Evolutionary conservation across 2,888 invertebrate species (phyloP).

Genomic region (Microplitis manilae): DNA sequence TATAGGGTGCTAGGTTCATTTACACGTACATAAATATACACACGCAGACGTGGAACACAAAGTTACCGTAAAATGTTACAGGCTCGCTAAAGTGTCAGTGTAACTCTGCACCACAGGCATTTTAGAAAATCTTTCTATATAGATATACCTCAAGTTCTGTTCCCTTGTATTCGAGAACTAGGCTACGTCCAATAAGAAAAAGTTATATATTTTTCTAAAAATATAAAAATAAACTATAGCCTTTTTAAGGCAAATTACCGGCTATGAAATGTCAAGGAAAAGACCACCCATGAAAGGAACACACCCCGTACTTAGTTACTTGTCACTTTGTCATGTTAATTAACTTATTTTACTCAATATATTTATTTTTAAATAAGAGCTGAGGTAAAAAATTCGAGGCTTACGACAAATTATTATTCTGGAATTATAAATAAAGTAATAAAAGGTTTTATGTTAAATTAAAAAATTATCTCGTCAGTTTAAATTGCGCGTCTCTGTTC

Average conservation of each 20-base stretch:
- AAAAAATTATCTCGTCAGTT: neutral
- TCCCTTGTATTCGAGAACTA: neutral
- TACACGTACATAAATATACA: constrained; percentile 4
- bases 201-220: neutral
- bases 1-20: constrained; percentile 47
- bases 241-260: neutral
- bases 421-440: constrained; percentile 14
- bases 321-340: neutral
- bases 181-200: neutral
- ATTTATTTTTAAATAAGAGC: neutral
- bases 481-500: constrained; percentile 39
- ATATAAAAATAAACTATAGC: neutral
- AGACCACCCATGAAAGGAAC: neutral
- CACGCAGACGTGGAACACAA: constrained; percentile 25
- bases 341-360: neutral
- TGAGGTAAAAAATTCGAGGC: neutral
- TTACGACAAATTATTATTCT: constrained; percentile 24
- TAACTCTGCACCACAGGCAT: neutral
- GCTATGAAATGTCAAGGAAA: neutral
- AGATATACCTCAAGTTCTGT: neutral
- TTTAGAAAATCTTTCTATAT: neutral
- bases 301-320: neutral
- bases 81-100: neutral
- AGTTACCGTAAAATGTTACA: neutral
- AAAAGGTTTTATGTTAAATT: neutral